Evolutionary conservation across 2,888 invertebrate genomes (phyloP).

Genomic region (Ecliptopera silaceata): DNA sequence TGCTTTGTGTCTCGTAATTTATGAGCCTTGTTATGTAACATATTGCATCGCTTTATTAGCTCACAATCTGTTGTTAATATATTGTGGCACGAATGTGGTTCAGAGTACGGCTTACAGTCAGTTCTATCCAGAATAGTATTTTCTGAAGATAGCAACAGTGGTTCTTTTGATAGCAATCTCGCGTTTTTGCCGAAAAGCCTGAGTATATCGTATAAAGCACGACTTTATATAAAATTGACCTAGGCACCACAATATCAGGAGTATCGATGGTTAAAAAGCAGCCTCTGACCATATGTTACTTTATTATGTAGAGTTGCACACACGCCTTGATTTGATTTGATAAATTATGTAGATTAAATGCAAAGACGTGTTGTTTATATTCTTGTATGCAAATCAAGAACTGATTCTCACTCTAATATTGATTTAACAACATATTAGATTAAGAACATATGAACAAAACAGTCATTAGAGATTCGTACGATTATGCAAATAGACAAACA

Average conservation of each 20-base stretch:
- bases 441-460: slow-evolving; percentile 2
- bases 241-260: too few relatives aligned
- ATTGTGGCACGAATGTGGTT: slow-evolving; percentile 8
- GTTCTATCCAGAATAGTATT: slow-evolving; percentile 1
- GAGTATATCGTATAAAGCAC: too few relatives aligned
- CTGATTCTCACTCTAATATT: not conserved
- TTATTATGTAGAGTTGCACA: too few relatives aligned
- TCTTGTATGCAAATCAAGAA: not conserved
- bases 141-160: too few relatives aligned
- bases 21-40: slow-evolving; percentile 30
- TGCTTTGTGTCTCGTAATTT: slow-evolving; percentile 41
- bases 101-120: not conserved
- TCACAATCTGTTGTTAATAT: slow-evolving; percentile 15
- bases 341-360: too few relatives aligned
- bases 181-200: too few relatives aligned
- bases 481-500: slow-evolving; percentile 16
- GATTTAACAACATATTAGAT: too few relatives aligned
- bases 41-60: slow-evolving; percentile 31
- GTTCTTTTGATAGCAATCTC: too few relatives aligned
- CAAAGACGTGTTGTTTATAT: not conserved
- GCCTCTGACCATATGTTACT: too few relatives aligned
- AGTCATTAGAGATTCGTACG: slow-evolving; percentile 7
- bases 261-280: too few relatives aligned
- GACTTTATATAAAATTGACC: too few relatives aligned
- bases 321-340: too few relatives aligned